Percentiles rank a stretch among this genome's conserved stretches.
These are phyloP conservation scores for Dryobates pubescens DNA, from an alignment of 2,797 vertebrate species.

Conservation along the genomic window DNA sequence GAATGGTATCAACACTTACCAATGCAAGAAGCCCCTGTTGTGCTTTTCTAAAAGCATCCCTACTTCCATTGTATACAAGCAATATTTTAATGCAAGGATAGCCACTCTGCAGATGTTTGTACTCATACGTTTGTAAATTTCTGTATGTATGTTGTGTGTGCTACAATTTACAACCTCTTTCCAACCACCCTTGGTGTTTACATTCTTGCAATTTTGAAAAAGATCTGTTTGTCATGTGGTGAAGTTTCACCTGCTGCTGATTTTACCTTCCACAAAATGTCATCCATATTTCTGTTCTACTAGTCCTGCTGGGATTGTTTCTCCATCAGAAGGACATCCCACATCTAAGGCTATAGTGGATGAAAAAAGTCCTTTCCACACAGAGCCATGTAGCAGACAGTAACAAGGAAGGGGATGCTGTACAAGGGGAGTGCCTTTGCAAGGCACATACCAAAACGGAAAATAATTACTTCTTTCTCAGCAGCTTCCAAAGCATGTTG, in stretches of 20 bases:
- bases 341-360: background rate
- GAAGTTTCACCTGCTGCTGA: background rate
- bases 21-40: background rate
- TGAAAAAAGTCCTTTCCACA: background rate
- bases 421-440: background rate
- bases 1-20: background rate
- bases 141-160: background rate
- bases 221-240: background rate
- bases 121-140: background rate
- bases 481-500: background rate
- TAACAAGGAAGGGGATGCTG: accelerated
- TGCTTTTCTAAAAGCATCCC: background rate
- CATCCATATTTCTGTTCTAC: background rate
- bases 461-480: background rate
- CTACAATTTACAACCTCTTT: background rate
- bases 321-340: background rate
- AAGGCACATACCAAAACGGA: background rate
- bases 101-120: background rate
- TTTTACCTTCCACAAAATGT: background rate
- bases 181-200: background rate
- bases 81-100: background rate
- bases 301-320: background rate
- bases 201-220: background rate
- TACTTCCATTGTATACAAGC: background rate
- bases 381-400: background rate